A percentile compares a stretch with the other conserved stretches of the same genome.
Evolutionary conservation across 1,140 invertebrate species (phyloP).

Genomic region (Plectrocnemia conspersa): DNA sequence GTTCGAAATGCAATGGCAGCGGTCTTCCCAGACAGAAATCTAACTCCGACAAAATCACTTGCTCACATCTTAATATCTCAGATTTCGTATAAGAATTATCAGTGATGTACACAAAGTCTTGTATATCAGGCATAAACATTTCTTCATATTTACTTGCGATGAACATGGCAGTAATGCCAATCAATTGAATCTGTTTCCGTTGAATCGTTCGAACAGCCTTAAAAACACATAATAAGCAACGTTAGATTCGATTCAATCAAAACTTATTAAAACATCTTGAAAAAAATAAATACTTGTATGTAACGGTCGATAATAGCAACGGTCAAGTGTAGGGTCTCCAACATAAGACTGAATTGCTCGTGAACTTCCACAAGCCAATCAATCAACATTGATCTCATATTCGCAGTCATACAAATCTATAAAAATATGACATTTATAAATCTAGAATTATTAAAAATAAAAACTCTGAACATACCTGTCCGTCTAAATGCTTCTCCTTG

Average conservation of each 20-base stretch:
- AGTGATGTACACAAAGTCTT: conserved; percentile 89
- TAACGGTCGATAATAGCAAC: conserved; percentile 88
- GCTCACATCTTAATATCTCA: conserved; percentile 83
- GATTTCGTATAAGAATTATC: conserved; percentile 79
- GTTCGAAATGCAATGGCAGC: conserved; percentile 81
- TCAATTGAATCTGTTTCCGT: conserved; percentile 75
- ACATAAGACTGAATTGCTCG: conserved; percentile 76
- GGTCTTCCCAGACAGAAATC: conserved; percentile 81
- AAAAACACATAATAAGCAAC: conserved; percentile 14
- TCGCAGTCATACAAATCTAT: conserved; percentile 58
- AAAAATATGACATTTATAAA: conserved; percentile 56
- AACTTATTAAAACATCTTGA: background rate
- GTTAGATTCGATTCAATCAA: background rate
- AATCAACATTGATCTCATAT: conserved; percentile 83
- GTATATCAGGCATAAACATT: conserved; percentile 81
- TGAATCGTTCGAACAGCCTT: conserved; percentile 55
- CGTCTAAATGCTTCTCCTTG: conserved; percentile 57
- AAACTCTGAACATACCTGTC: conserved; percentile 62
- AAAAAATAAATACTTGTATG: conserved; percentile 63
- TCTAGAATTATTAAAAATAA: conserved; percentile 55
- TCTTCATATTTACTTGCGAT: conserved; percentile 96
- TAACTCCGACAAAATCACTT: conserved; percentile 66
- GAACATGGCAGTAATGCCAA: conserved; percentile 87
- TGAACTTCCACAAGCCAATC: conserved; percentile 96
- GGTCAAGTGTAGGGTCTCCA: conserved; percentile 88